Evolutionary conservation across 2,888 invertebrate species (phyloP).

Genomic region (Drosophila algonquin): DNA sequence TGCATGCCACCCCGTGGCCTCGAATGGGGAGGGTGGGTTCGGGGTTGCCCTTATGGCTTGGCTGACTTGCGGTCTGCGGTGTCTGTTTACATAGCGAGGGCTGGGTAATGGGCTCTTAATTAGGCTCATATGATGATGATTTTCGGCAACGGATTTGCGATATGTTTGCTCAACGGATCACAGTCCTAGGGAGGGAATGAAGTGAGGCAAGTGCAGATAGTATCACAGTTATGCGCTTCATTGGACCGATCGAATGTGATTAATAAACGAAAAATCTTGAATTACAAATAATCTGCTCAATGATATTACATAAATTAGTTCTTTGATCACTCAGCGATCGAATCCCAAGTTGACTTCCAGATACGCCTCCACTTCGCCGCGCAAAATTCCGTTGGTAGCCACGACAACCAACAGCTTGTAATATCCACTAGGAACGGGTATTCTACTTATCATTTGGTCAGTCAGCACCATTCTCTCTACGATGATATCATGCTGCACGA

Average conservation of each 20-base stretch:
- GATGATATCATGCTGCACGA: conserved; percentile 16
- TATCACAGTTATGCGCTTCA: conserved; percentile 21
- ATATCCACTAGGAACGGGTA: conserved; percentile 19
- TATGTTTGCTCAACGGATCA: conserved; percentile 35
- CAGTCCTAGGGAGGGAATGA: neutral
- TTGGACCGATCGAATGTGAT: conserved; percentile 26
- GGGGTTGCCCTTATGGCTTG: conserved; percentile 10
- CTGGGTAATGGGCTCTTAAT: conserved; percentile 81
- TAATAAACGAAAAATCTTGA: neutral
- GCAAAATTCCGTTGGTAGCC: neutral
- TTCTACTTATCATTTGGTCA: conserved; percentile 19
- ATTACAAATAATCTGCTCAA: neutral
- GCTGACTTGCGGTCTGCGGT: conserved; percentile 69
- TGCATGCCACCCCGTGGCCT: conserved; percentile 33
- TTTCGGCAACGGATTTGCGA: conserved; percentile 53
- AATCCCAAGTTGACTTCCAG: neutral
- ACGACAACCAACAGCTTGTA: conserved; percentile 3
- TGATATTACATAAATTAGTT: neutral
- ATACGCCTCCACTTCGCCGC: conserved; percentile 7
- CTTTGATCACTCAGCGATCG: neutral
- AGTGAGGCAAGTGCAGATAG: neutral
- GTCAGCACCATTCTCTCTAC: conserved; percentile 16
- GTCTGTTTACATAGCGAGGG: conserved; percentile 70
- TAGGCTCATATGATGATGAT: conserved; percentile 77
- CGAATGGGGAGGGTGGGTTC: conserved; percentile 49